Evolutionary conservation across 2,888 invertebrate species (phyloP).

Genomic region (Drosophila pseudotakahashii): DNA sequence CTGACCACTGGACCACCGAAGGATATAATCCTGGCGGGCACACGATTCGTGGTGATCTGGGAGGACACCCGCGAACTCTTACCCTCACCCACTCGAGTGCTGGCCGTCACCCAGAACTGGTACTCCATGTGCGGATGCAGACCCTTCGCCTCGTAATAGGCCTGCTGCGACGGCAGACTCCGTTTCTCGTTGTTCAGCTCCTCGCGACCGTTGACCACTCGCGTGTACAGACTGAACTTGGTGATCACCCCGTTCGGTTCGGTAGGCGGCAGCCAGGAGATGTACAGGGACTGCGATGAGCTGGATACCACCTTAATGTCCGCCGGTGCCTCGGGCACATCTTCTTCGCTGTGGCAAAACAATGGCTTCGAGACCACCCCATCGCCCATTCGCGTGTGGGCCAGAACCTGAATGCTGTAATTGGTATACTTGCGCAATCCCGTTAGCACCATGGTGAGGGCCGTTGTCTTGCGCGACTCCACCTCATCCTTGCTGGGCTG

Average conservation of each 20-base stretch:
- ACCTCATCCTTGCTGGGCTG: slow-evolving; percentile 85
- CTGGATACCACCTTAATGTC: slow-evolving; percentile 92
- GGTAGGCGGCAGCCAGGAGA: slow-evolving; percentile 91
- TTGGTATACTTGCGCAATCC: slow-evolving; percentile 91
- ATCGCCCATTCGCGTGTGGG: slow-evolving; percentile 91
- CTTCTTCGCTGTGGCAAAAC: slow-evolving; percentile 91
- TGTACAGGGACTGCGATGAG: slow-evolving; percentile 89
- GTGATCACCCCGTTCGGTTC: slow-evolving; percentile 91
- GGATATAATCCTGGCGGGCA: slow-evolving; percentile 89
- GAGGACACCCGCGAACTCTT: slow-evolving; percentile 89
- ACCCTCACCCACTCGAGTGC: slow-evolving; percentile 91
- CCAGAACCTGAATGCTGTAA: slow-evolving; percentile 92
- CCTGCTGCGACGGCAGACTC: slow-evolving; percentile 87
- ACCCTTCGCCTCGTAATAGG: slow-evolving; percentile 88
- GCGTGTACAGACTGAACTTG: slow-evolving; percentile 90
- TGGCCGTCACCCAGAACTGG: slow-evolving; percentile 92
- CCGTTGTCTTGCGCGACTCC: slow-evolving; percentile 88
- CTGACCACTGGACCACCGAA: slow-evolving; percentile 88
- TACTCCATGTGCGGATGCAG: slow-evolving; percentile 89
- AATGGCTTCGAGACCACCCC: slow-evolving; percentile 88
- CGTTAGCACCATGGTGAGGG: slow-evolving; percentile 88
- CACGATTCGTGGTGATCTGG: slow-evolving; percentile 88
- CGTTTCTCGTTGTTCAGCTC: slow-evolving; percentile 89
- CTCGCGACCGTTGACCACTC: slow-evolving; percentile 88
- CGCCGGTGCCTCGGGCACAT: slow-evolving; percentile 91